Evolutionary conservation across 2,113 vertebrate species (phyloP), one percentile per base, ranked within the genome.

Genomic region (Leucosticte australis): DNA sequence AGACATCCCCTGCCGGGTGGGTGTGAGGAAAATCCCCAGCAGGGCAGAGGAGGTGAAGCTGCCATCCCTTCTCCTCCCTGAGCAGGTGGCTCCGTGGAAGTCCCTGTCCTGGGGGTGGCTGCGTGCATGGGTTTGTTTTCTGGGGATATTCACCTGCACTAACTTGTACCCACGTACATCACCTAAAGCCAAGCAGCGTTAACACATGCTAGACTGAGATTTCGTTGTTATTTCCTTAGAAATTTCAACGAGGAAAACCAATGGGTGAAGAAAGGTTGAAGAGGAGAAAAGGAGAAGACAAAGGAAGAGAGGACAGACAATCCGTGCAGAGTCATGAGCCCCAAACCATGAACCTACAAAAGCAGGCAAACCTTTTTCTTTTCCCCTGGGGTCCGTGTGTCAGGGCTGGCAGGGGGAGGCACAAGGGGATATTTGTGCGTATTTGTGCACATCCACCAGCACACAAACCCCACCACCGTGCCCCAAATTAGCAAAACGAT

Each of bases 261-360:
- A 98, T 98, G 98, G 96, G 65, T 50, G 92, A 97, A 83, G 89
- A 64, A 4, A 70, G n/a, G 73, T 49, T 90, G 55, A 97, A 86
- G 53, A 97, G 68, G 70, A 94, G 98, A 70, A 96, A 74, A 63
- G 76, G 37, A 60, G 52, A 41, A 28, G 23, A 65, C 31, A 56
- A 28, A 4, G 15, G 78, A 68, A 16, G 33, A 56, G 84, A 79
- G n/a, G 97, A 98, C 44, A 91, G 81, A 50, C 77, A 94, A 13
- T 97, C 97, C 3, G 8, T 78, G 31, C 69, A 90, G 69, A 97
- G 86, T 5, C 52, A 93, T 0, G 91, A 97, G 41, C 69, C 77
- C 27, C 94, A 97, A 92, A 79, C 37, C 3, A 98, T 31, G 15
- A 97, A 35, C 62, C 97, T 98, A 62, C 97, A 97, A 56, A 98